Evolutionary conservation across 2,113 vertebrate genomes (phyloP), one percentile per base, ranked within the genome.

Genomic region (Cyanoramphus novaezelandiae): DNA sequence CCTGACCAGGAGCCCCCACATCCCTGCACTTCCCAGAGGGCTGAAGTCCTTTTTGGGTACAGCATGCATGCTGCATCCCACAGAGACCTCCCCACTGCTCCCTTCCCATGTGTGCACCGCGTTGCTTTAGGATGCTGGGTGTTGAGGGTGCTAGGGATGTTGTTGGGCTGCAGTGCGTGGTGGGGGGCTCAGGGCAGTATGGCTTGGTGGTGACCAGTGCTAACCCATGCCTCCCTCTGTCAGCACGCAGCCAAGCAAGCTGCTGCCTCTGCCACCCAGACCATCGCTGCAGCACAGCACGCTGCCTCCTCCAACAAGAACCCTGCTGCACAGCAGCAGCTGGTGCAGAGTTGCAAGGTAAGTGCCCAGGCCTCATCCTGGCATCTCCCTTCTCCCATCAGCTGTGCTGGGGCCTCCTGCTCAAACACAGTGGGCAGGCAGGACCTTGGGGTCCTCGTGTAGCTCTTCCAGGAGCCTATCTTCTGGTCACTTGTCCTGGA

Each of bases 291-390:
- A 0, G 99, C 99, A 0, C 99, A 99, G 60, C 98, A 99, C 0
- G 99, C 99, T 0, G 98, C 99, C 29, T 98, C 99, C 3, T 97
- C 98, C 93, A 99, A 99, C 97, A 99, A 98, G 98, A 99, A 98
- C 96, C 99, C 99, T 2, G 99, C 99, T 0, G 99, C 99, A 6
- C 99, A 99, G 93, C 99, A 99, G 76, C 98, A 99, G 87, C 98
- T 99, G 6, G 99, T 99, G 35, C 99, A 99, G 97, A 99, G 99
- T 98, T 99, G 99, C 97, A 99, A 99, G 99, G 99, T 99, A 88
- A 96, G 86, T 18, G 8, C 20, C 50, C 8, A 1, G 28, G 21
- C 39, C 64, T 91, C 14, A 41, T 39, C 18, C 37, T 19, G 9
- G 11, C 4, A 1, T 81, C 46, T 67, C 44, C 44, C 6, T 27